phyloP scores from a whole-genome alignment of 2,888 invertebrate species.

The Trachelus stipa region DNA sequence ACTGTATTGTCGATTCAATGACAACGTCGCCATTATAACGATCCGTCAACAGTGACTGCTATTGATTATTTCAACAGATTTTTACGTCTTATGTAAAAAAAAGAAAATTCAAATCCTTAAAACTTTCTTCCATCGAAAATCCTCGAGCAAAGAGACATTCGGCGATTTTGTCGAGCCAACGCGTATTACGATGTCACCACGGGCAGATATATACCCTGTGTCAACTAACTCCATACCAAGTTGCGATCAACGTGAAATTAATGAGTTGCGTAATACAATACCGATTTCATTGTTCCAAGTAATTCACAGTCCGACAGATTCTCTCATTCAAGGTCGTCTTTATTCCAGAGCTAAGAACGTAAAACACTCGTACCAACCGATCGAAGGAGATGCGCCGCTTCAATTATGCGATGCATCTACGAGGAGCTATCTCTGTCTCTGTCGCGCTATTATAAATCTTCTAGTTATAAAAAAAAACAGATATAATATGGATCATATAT shows the following conservation, averaged over 20 bases:
- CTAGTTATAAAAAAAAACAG: too few relatives aligned
- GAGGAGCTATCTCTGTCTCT: background rate
- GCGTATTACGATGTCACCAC: background rate
- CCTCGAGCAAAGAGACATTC: background rate
- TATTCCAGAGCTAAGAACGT: background rate
- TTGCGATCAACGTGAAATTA: background rate
- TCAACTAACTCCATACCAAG: background rate
- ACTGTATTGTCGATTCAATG: background rate
- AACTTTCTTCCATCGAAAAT: background rate
- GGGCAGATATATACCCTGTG: background rate
- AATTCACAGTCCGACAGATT: background rate
- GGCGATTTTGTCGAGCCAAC: background rate
- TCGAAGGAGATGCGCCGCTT: background rate
- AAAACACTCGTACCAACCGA: background rate
- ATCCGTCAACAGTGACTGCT: too few relatives aligned
- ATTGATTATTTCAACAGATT: too few relatives aligned
- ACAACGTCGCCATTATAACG: background rate
- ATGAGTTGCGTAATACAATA: background rate
- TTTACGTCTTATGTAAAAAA: too few relatives aligned
- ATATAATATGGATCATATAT: too few relatives aligned
- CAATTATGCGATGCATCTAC: background rate
- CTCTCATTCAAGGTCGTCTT: background rate
- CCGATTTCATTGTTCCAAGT: background rate
- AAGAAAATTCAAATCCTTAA: too few relatives aligned
- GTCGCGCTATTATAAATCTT: background rate